Evolutionary conservation across 1,140 invertebrate genomes (phyloP).

Genomic region (Drosophila insularis): DNA sequence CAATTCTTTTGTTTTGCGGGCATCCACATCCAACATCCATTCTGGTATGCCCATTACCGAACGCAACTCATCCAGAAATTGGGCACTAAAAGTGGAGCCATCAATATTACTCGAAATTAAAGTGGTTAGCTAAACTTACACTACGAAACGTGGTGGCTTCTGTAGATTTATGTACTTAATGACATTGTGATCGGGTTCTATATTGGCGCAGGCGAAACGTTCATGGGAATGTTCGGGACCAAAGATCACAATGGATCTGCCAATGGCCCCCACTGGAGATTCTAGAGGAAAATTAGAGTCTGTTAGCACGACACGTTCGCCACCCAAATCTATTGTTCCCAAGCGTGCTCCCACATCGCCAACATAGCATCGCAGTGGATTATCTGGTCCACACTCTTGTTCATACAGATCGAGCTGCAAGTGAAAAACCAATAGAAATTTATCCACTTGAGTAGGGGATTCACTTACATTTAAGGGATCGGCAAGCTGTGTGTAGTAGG

Average conservation of each 20-base stretch:
- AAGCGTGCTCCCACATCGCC: slow-evolving; percentile 94
- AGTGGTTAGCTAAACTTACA: slow-evolving; percentile 85
- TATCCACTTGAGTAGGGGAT: fast-evolving
- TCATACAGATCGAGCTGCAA: slow-evolving; percentile 90
- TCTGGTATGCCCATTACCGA: slow-evolving; percentile 92
- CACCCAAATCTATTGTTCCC: slow-evolving; percentile 92
- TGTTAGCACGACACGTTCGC: slow-evolving; percentile 89
- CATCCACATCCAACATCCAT: slow-evolving; percentile 94
- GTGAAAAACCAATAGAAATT: background rate
- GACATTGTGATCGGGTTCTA: slow-evolving; percentile 94
- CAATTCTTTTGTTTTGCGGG: slow-evolving; percentile 89
- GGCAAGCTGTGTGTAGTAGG: slow-evolving; percentile 94
- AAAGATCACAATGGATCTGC: slow-evolving; percentile 93
- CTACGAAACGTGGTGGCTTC: slow-evolving; percentile 92
- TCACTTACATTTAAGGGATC: slow-evolving; percentile 92
- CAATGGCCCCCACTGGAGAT: slow-evolving; percentile 89
- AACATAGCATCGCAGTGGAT: slow-evolving; percentile 95
- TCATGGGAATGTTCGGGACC: slow-evolving; percentile 88
- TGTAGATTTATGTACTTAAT: slow-evolving; percentile 94
- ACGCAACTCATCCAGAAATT: slow-evolving; percentile 93
- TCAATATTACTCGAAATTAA: too few species aligned
- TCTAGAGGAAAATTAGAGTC: slow-evolving; percentile 95
- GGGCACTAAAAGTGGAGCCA: slow-evolving; percentile 84
- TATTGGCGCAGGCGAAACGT: slow-evolving; percentile 94
- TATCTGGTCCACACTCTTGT: slow-evolving; percentile 92